These are phyloP conservation scores for Serinus canaria DNA, from an alignment of 2,113 vertebrate genomes.

Conservation along the genomic window DNA sequence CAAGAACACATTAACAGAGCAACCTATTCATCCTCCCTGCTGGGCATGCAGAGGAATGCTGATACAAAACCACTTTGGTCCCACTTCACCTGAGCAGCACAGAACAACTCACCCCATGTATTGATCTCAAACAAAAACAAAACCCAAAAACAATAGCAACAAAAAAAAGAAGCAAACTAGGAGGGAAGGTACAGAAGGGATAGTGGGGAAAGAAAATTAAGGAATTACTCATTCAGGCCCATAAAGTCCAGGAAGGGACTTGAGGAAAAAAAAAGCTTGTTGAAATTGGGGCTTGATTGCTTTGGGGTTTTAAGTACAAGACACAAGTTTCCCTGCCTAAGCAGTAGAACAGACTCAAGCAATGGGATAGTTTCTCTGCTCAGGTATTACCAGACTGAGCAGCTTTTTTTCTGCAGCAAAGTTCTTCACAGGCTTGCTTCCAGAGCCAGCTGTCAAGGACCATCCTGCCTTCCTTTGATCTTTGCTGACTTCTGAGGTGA, in stretches of 20 bases:
- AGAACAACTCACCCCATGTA: neutral
- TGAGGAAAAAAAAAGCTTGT: neutral
- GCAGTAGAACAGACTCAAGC: neutral
- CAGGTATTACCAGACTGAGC: neutral
- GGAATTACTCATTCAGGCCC: neutral
- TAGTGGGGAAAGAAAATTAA: neutral
- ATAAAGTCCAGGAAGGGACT: neutral
- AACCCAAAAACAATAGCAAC: neutral
- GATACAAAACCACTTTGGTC: neutral
- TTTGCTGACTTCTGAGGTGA: neutral
- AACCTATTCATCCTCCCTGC: neutral
- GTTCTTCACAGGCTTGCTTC: neutral
- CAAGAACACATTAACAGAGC: neutral
- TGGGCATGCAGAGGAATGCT: neutral
- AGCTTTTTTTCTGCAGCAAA: neutral
- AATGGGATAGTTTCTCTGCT: neutral
- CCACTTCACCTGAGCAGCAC: neutral
- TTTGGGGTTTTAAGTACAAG: neutral
- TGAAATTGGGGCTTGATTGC: neutral
- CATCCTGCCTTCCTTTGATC: neutral
- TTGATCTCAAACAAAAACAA: neutral
- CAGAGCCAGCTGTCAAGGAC: neutral
- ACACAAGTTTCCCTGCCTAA: neutral
- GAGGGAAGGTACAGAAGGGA: neutral
- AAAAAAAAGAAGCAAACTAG: accelerated